Conservation (phyloP, 2,113 vertebrate genomes). For the Pollachius pollachius region DNA sequence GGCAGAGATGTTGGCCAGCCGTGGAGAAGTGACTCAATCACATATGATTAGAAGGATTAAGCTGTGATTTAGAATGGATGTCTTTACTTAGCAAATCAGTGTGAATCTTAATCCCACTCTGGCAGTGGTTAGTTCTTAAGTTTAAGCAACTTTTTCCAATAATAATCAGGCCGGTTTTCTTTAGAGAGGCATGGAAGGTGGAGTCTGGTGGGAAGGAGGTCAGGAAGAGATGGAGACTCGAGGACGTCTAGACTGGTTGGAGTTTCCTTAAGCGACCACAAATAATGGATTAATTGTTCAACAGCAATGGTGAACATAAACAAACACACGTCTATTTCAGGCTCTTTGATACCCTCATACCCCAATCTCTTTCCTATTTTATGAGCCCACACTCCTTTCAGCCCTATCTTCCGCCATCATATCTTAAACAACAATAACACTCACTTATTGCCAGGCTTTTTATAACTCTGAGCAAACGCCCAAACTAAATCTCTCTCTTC, state of each 20-base stretch:
- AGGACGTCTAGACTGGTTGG: conserved; percentile 43
- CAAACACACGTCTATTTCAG: conserved; percentile 27
- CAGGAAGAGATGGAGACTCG: conserved; percentile 23
- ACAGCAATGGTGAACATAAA: conserved; percentile 7
- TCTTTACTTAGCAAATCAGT: background rate
- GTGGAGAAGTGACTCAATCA: too few relatives aligned
- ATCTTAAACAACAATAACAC: conserved; percentile 11
- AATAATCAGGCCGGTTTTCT: background rate
- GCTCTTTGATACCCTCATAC: conserved; percentile 10
- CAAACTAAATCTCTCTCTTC: conserved; percentile 52
- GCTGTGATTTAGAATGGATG: too few relatives aligned
- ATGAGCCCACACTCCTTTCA: conserved; percentile 34
- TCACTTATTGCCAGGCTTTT: conserved; percentile 76
- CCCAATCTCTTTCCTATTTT: conserved; percentile 16
- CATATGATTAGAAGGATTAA: too few relatives aligned
- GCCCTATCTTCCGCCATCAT: conserved; percentile 69
- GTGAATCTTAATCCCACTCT: too few relatives aligned
- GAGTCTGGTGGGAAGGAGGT: conserved; percentile 23
- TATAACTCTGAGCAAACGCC: conserved; percentile 75
- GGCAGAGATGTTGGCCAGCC: too few relatives aligned
- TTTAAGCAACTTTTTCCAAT: background rate
- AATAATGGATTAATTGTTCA: conserved; percentile 41
- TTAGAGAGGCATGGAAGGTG: conserved; percentile 1
- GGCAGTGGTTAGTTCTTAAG: background rate
- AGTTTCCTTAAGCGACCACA: conserved; percentile 16